Conservation (phyloP, 2,888 invertebrate species). For the Eledone cirrhosa region DNA sequence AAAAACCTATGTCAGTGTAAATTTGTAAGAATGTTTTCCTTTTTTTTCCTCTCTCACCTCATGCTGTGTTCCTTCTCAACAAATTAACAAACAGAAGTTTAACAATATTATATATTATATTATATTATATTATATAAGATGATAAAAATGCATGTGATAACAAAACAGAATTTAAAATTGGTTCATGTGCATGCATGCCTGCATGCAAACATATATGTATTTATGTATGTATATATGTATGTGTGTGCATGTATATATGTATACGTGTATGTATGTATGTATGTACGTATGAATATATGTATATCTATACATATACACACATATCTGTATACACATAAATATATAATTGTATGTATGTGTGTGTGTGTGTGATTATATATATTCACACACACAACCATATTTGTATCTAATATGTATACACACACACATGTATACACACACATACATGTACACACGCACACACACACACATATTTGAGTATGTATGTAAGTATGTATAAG, state of each 20-base stretch:
- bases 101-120: too few relatives aligned
- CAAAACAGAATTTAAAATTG: too few relatives aligned
- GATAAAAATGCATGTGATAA: too few relatives aligned
- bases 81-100: too few relatives aligned
- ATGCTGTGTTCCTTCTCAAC: too few relatives aligned
- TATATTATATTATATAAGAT: too few relatives aligned
- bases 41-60: too few relatives aligned
- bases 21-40: too few relatives aligned
- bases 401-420: neutral
- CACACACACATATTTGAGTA: conserved; percentile 12
- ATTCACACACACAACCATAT: neutral
- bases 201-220: neutral
- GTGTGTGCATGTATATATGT: conserved; percentile 11
- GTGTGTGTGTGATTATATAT: neutral
- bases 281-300: neutral
- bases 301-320: neutral
- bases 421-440: conserved; percentile 11
- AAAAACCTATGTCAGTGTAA: too few relatives aligned
- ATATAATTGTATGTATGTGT: neutral
- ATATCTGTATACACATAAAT: neutral
- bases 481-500: conserved; percentile 9
- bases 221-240: conserved; percentile 9
- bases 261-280: conserved; percentile 8
- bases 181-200: neutral
- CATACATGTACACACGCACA: conserved; percentile 14